These are phyloP conservation scores for Eupeodes luniger DNA, from an alignment of 2,888 invertebrate species.

Conservation along the genomic window DNA sequence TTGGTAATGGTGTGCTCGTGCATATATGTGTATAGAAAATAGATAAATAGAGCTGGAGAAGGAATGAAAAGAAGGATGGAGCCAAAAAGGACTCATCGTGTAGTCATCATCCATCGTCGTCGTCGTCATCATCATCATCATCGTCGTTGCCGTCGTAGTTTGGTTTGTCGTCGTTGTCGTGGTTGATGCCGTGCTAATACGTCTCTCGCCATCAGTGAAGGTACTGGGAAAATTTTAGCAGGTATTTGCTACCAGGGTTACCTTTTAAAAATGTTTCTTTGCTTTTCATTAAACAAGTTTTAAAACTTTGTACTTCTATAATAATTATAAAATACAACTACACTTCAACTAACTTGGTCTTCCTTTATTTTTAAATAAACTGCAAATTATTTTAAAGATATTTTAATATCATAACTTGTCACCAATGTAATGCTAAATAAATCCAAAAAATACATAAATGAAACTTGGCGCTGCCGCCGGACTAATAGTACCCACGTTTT, in stretches of 20 bases:
- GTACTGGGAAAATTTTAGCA: constrained; percentile 1
- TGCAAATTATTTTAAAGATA: too few relatives aligned
- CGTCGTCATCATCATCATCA: constrained; percentile 33
- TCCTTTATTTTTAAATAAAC: too few relatives aligned
- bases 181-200: constrained; percentile 65
- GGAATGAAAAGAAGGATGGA: constrained; percentile 16
- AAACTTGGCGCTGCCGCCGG: too few relatives aligned
- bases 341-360: too few relatives aligned
- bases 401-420: too few relatives aligned
- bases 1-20: constrained; percentile 3
- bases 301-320: too few relatives aligned
- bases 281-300: neutral
- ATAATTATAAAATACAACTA: too few relatives aligned
- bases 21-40: too few relatives aligned
- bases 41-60: neutral
- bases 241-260: constrained; percentile 14
- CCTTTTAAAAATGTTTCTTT: neutral
- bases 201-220: constrained; percentile 18
- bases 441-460: too few relatives aligned
- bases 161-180: constrained; percentile 44
- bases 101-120: constrained; percentile 54
- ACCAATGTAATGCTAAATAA: too few relatives aligned
- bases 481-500: too few relatives aligned
- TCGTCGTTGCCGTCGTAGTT: constrained; percentile 31
- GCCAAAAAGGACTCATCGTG: constrained; percentile 32